Base-by-base conservation (phyloP, 2,113 vertebrate species). In the Entomyzon cyanotis region DNA sequence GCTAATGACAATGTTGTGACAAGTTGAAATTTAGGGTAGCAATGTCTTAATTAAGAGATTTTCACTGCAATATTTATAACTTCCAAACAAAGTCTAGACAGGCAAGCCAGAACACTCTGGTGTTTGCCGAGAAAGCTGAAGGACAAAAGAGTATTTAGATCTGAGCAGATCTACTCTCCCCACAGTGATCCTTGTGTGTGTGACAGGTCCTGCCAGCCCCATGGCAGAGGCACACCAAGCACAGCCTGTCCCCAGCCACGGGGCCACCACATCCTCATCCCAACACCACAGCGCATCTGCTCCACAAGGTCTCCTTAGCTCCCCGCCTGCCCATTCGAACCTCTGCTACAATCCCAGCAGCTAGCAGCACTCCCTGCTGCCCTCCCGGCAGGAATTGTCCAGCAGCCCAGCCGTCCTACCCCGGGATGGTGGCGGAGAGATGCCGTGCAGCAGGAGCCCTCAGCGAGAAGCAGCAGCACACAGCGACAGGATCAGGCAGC, bases 21-120 rank as follows among this genome's bases (percentile, higher is more conserved):
- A 90, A 76, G 53, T 2, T 46, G 67, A 62, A 82, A 90, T 67
- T 91, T 63, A 35, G 62, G 28, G 50, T 28, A 64, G 75, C 42
- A 4, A 65, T 39, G 30, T 68, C 79, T 85, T 94, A 91, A 94
- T 92, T 79, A 95, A 95, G 49, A 7, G 0, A 92, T 78, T 90
- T 89, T 64, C 33, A 56, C 7, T 27, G 67, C 84, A 73, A 24
- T 68, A 60, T 81, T 79, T 87, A 41, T 70, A 75, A 89, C 62
- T 64, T 41, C 87, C 70, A 95, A 96, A 92, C 84, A 90, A 65
- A 90, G 90, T 80, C 87, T 82, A 95, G 89, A 91, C 68, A 79
- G 17, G 73, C 55, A 44, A 89, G 58, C 9, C 47, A 41, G 65
- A 53, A n/a, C 4, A 12, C 44, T 84, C 35, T 35, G 52, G 19